Base-by-base conservation (phyloP, 2,888 invertebrate genomes). In the Lasius platythorax region DNA sequence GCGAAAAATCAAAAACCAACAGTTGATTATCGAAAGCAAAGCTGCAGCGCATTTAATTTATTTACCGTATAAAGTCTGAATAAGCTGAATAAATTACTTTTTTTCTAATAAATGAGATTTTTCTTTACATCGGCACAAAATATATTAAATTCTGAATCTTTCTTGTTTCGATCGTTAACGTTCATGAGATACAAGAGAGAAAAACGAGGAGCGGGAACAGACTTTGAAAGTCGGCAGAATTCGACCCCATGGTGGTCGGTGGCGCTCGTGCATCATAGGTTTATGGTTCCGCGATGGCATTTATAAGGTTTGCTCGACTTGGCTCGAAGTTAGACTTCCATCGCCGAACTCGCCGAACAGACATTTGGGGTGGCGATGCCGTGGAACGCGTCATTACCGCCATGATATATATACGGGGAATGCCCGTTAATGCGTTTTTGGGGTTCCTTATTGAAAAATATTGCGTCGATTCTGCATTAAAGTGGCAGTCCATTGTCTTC, bases 381-480 rank as follows among this genome's bases (percentile, higher is more conserved):
- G 88, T 85, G 78, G 85, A 91, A 83, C 91, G 92, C 90, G 91
- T 93, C 93, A 92, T 93, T 93, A 93, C 89, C 87, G 85, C 82
- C 75, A 85, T 92, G 93, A 93, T 93, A 90, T 93, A 93, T 90
- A 88, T 88, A 86, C 88, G 88, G 87, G 86, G 89, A 89, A 90
- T 88, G 90, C 90, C 90, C 91, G 87, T 93, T 93, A 93, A 93
- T 92, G 92, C 88, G 91, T 91, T 90, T 78, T 90, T 79, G 86
- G 85, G 90, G 87, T 85, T 88, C 86, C 88, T 89, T 91, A 93
- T 93, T 93, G 93, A 92, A 93, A 93, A 93, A 92, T 93, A 91
- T 91, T 84, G 87, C 83, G 83, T 78, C 83, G 82, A 87, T 84
- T 84, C 85, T 67, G 85, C 90, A 88, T 91, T 91, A 88, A 88